Evolutionary conservation across 2,888 invertebrate species (phyloP).

Genomic region (Luperina nickerlii): DNA sequence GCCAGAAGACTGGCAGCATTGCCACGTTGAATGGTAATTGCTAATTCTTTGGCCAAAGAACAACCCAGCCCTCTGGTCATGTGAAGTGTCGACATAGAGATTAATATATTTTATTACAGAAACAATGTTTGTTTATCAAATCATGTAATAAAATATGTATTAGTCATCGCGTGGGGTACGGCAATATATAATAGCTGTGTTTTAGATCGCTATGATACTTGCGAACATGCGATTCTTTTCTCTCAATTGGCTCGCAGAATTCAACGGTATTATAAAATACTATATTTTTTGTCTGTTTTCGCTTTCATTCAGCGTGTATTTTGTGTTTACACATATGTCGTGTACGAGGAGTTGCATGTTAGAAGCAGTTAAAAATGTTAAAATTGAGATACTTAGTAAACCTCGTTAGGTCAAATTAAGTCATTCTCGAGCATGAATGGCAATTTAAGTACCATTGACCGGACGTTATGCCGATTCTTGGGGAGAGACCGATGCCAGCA

Average conservation of each 20-base stretch:
- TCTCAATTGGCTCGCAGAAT: constrained; percentile 37
- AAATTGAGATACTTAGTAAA: constrained; percentile 11
- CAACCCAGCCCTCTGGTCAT: too few species aligned
- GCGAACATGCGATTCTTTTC: constrained; percentile 51
- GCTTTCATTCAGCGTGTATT: constrained; percentile 32
- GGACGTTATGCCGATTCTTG: not conserved
- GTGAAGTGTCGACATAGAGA: too few species aligned
- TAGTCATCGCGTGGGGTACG: constrained; percentile 39
- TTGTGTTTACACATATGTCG: constrained; percentile 1
- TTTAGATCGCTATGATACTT: constrained; percentile 48
- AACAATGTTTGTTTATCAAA: not conserved
- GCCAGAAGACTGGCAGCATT: too few species aligned
- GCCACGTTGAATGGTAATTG: too few species aligned
- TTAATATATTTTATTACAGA: not conserved
- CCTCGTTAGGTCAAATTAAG: constrained; percentile 5
- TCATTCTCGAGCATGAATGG: constrained; percentile 1
- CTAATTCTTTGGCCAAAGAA: too few species aligned
- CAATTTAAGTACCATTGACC: not conserved
- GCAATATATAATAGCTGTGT: constrained; percentile 37
- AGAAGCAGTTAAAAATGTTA: constrained; percentile 7
- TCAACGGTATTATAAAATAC: constrained; percentile 44
- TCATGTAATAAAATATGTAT: constrained; percentile 10
- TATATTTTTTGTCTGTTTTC: constrained; percentile 45
- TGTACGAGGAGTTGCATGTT: constrained; percentile 36
- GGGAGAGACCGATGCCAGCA: not conserved